Base-by-base conservation (phyloP, 2,888 invertebrate species). In the Agrotis puta region DNA sequence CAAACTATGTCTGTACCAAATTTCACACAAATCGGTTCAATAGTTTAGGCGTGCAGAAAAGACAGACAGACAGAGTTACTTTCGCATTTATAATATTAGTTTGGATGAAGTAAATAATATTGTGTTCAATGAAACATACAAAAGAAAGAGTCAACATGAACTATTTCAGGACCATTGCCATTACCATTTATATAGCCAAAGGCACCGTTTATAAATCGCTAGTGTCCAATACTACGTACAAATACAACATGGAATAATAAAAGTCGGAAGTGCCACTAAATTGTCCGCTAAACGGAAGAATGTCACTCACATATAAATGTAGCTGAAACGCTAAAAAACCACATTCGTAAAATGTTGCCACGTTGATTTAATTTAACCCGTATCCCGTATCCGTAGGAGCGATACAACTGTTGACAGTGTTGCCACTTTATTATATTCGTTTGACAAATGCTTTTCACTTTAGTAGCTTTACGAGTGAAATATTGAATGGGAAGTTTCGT, bases 301-400 rank as follows among this genome's bases (percentile, higher is more conserved):
- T 64, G 39, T 57, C 66, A 53, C 47, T 62, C 47, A 50, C 14
- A 59, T 56, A 65, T 39, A 39, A 39, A 39, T 39, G 39, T 39
- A 9, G 39, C 39, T 39, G 39, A 39, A 74, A 74, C 45, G 58
- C 53, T 73, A 53, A 78, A 82, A 78, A 39, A 39, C 63, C 48
- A 45, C 78, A 66, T 77, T 48, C 27, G 27, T 64, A 54, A 67
- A 67, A 73, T 43, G 79, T 73, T 64, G 56, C 33, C n/a, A 71
- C 82, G 78, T 68, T 74, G 82, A 78, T 71, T 82, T 78, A 67
- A 84, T 81, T 81, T 67, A 84, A 70, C 11, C 53, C 54, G 56
- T 53, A 67, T 71, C 66, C 71, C 27, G 69, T 27, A 56, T 64
- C 71, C 27, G 69, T 27, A 56, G 61, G 24, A 61, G 61, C 64